A percentile compares a stretch with the other conserved stretches of the same genome.
These are phyloP conservation scores for Botrylloides violaceus DNA, from an alignment of 23 tunicate species.

Conservation along the genomic window DNA sequence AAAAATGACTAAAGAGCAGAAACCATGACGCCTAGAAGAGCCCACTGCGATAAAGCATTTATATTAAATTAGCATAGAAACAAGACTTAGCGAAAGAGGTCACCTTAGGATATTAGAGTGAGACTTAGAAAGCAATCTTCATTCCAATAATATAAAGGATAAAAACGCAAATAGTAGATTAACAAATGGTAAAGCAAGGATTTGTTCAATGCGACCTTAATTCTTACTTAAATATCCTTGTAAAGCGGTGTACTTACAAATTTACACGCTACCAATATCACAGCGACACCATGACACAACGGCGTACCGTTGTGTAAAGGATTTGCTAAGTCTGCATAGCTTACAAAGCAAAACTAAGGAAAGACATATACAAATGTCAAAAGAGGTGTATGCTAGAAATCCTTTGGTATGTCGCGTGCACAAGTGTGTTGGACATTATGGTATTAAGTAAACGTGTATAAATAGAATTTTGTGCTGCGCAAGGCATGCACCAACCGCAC, in stretches of 20 bases:
- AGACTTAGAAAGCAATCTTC: not conserved
- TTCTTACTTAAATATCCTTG: not conserved
- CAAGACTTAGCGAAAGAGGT: not conserved
- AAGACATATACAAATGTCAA: not conserved
- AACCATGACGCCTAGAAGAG: not conserved
- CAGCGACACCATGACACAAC: not conserved
- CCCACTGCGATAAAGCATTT: not conserved
- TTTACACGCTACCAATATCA: not conserved
- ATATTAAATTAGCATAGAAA: not conserved
- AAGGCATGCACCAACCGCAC: too few species aligned
- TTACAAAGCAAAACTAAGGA: not conserved
- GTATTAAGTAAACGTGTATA: too few species aligned
- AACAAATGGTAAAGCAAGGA: not conserved
- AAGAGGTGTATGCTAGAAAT: not conserved
- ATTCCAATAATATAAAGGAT: not conserved
- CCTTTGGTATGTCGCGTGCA: not conserved
- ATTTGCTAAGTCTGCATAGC: too few species aligned
- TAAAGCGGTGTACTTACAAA: not conserved
- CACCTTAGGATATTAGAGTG: not conserved
- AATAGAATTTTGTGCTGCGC: too few species aligned
- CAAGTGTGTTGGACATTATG: too few species aligned
- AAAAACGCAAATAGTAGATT: not conserved
- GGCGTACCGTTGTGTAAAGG: not conserved
- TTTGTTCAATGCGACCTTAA: not conserved
- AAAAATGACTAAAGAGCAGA: not conserved